Conservation (phyloP, 1,140 invertebrate genomes). For the Bombus confusus region DNA sequence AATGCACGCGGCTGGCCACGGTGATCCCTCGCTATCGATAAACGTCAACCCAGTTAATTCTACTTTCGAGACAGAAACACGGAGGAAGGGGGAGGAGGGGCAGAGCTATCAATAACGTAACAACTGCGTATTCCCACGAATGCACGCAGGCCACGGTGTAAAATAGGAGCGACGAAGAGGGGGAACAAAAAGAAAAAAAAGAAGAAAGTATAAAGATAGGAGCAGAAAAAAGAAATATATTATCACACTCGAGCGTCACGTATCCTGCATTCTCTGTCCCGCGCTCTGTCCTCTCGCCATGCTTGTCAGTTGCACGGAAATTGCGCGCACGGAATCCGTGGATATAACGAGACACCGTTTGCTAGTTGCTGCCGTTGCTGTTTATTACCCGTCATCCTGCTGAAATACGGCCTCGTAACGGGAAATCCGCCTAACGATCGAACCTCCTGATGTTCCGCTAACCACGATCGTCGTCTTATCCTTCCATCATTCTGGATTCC, state of each 20-base stretch:
- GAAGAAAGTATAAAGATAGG: not conserved
- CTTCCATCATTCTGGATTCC: not conserved
- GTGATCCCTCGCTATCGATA: constrained; percentile 59
- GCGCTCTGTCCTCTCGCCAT: not conserved
- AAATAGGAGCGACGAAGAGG: not conserved
- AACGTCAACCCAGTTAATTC: constrained; percentile 62
- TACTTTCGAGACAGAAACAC: constrained; percentile 45
- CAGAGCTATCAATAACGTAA: constrained; percentile 63
- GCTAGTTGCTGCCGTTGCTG: constrained; percentile 10
- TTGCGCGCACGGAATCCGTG: constrained; percentile 48
- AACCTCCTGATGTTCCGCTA: constrained; percentile 7
- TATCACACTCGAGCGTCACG: constrained; percentile 35
- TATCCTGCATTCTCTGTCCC: not conserved
- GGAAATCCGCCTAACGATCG: constrained; percentile 44
- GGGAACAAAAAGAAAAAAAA: not conserved
- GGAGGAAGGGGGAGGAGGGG: not conserved
- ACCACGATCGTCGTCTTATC: not conserved
- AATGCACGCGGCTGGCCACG: constrained; percentile 46
- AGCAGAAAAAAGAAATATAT: not conserved
- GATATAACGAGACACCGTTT: constrained; percentile 36
- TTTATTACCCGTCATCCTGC: constrained; percentile 15
- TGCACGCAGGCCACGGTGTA: not conserved
- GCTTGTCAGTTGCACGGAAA: constrained; percentile 44
- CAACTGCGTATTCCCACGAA: constrained; percentile 65
- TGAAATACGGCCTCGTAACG: constrained; percentile 56